A percentile compares a stretch with the other conserved stretches of the same genome.
Conservation (phyloP, 2,113 vertebrate species). For the Pygoscelis antarcticus region DNA sequence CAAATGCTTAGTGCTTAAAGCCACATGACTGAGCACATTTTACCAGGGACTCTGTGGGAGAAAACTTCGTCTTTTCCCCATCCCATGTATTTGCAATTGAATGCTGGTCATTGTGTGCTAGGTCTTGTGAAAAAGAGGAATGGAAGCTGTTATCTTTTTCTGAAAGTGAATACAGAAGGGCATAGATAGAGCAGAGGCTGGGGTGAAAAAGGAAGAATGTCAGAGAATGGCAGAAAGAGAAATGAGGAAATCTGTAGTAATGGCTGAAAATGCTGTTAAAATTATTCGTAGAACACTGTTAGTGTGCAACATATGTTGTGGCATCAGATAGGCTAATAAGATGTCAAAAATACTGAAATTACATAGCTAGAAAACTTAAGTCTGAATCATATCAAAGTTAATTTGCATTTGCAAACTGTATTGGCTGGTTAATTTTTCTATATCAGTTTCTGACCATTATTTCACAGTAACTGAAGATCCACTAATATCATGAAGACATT, state of each 20-base stretch:
- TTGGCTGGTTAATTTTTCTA: background rate
- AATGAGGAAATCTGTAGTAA: background rate
- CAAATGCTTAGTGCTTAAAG: background rate
- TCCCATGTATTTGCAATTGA: background rate
- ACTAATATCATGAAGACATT: background rate
- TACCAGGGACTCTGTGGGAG: background rate
- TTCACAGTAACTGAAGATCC: background rate
- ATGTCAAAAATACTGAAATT: background rate
- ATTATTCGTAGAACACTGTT: background rate
- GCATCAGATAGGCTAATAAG: background rate
- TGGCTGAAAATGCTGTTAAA: background rate
- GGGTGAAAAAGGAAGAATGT: background rate
- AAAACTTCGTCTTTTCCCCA: background rate
- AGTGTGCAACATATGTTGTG: background rate
- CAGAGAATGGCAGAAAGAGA: background rate
- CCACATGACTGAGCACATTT: background rate
- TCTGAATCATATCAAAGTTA: background rate
- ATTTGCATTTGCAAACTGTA: background rate
- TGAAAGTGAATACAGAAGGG: background rate
- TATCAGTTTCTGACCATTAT: background rate
- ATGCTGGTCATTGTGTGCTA: background rate
- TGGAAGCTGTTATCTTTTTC: background rate
- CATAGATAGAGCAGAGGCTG: background rate
- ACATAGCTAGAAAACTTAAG: background rate
- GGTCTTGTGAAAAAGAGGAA: background rate